Base-by-base conservation (phyloP, 2,797 vertebrate genomes). In the Etheostoma perlongum region DNA sequence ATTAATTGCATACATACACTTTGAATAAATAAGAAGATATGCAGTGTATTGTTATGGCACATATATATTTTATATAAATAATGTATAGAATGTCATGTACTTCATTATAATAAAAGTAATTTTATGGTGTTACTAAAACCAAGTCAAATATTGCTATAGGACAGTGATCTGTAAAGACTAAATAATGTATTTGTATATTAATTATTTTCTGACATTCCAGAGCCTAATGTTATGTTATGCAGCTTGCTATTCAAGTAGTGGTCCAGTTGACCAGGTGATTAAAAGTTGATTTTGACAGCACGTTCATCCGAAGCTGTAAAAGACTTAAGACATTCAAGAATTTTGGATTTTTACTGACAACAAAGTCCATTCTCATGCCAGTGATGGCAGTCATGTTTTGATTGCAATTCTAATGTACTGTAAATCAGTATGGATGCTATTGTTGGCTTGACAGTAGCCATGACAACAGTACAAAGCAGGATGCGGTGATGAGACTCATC, bases 401-500 rank as follows among this genome's bases (percentile, higher is more conserved):
- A 51, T 21, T 4, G 36, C 10, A 55, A 44, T 42, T 82, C 30
- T 68, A 12, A 58, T 49, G 36, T 68, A 12, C 57, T 49, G 36
- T 27, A 42, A 10, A 12, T 47, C 27, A 55, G 2, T 5, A 6
- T 1, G 4, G 55, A 64, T 3, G 10, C 33, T 66, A 78, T 7
- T 73, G 71, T 12, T 78, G 78, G 7, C 64, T 47, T 18, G 76
- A 78, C 11, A 88, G 47, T n/a, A 88, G 75, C 81, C 78, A 78
- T 16, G 86, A 83, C 42, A 88, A 16, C 1, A 67, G 18, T 1
- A 64, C 54, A 63, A 91, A 51, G 49, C 71, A 55, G 14, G n/a
- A 60, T 18, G 86, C 76, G 7, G 72, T 79, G 52, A 84, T 1
- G 15, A 89, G 16, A 25, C 82, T 81, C 44, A 60, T 82, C 21